Evolutionary conservation across 2,888 invertebrate genomes (phyloP), one percentile per base, ranked within the genome.

Genomic region (Coleophora deauratella): DNA sequence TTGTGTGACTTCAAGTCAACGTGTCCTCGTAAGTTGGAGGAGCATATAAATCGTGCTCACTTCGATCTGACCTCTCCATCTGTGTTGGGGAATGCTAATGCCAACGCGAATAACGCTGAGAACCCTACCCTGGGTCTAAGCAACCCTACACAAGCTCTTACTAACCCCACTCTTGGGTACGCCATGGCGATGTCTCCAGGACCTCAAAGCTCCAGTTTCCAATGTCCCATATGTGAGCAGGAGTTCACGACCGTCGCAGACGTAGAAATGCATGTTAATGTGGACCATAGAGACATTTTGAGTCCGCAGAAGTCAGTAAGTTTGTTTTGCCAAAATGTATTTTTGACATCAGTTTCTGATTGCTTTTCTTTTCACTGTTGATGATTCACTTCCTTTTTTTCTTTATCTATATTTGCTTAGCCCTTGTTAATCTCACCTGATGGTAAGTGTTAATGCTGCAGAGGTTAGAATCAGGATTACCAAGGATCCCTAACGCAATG

Each of bases 201-300:
- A 0, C 77, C 85, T 7, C 77, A 88, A 35, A 67, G 74, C 13
- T 84, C 86, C 0, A 66, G 87, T 9, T 92, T 89, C 55, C 90
- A 91, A 50, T 95, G 95, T 65, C 95, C 95, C 0, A 88, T 95
- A 35, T 95, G 95, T 73, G 88, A 90, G 45, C 89, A 89, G 51
- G 88, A 89, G 37, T 93, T 93, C 63, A 86, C 88, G 36, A 90
- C 90, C 54, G 90, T 91, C n/a, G 89, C 91, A 2, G 93, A 94
- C 66, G 88, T 95, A 38, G 94, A 95, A 72, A 75, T 94, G 38
- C 96, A 96, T 65, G 94, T 95, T 1, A 95, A 95, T 76, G 91
- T 93, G 43, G 94, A 93, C 59, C 95, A 95, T 67, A 88, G 90
- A 59, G 94, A 94, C 77, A 91, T 94, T 53, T 79, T 93, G 42